Evolutionary conservation across 1,140 invertebrate genomes (phyloP).

Genomic region (Cardiocondyla obscurior): DNA sequence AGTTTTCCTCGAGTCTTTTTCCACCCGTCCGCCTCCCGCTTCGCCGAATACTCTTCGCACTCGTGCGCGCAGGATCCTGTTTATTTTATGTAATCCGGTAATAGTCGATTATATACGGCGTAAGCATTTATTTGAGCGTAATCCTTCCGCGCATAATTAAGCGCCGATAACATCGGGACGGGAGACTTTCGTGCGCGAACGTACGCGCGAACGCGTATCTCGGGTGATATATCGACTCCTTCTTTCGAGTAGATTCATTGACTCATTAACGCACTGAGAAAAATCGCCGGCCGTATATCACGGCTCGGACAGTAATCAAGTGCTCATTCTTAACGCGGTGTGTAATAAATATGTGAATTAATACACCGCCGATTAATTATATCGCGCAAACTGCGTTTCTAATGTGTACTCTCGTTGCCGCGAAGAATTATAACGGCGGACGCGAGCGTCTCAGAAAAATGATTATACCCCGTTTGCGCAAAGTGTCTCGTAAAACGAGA

Average conservation of each 20-base stretch:
- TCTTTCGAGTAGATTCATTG: constrained; percentile 69
- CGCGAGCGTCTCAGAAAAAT: constrained; percentile 42
- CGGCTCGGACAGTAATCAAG: constrained; percentile 65
- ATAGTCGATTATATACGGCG: constrained; percentile 37
- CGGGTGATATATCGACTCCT: constrained; percentile 69
- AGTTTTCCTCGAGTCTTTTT: constrained; percentile 1
- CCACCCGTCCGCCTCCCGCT: neutral
- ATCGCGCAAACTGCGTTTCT: constrained; percentile 57
- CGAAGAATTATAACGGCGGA: constrained; percentile 62
- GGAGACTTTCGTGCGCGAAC: constrained; percentile 52
- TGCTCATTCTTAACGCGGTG: constrained; percentile 68
- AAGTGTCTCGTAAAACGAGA: neutral
- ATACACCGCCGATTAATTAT: constrained; percentile 71
- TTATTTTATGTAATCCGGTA: constrained; percentile 39
- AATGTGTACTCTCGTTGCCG: constrained; percentile 29
- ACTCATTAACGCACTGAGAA: constrained; percentile 70
- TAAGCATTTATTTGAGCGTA: constrained; percentile 29
- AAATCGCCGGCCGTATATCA: constrained; percentile 70
- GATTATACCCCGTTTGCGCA: constrained; percentile 42
- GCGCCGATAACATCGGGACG: constrained; percentile 46
- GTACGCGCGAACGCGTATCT: neutral
- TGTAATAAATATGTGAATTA: constrained; percentile 70
- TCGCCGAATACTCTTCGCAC: neutral
- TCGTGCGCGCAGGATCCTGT: constrained; percentile 22
- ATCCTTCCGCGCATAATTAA: constrained; percentile 43